These are phyloP conservation scores for Trichopoda pennipes DNA, from an alignment of 2,888 invertebrate genomes.

Conservation along the genomic window DNA sequence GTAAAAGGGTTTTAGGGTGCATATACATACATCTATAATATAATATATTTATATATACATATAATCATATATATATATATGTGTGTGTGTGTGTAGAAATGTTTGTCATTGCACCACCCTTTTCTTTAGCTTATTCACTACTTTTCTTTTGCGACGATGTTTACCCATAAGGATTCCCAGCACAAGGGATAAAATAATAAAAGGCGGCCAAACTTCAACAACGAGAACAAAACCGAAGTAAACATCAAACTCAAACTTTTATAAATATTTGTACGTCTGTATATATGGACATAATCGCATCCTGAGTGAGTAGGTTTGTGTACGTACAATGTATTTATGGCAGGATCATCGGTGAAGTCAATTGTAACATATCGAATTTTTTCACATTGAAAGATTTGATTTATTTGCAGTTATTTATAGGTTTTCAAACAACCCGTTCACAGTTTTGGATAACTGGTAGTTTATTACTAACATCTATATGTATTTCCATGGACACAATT, in stretches of 20 bases:
- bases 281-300: conserved; percentile 12
- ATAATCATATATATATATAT: no score
- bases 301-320: conserved; percentile 33
- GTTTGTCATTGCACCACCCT: conserved; percentile 70
- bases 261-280: background rate
- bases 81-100: conserved; percentile 1
- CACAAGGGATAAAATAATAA: conserved; percentile 61
- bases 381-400: conserved; percentile 80
- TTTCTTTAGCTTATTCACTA: conserved; percentile 69
- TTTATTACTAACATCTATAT: conserved; percentile 61
- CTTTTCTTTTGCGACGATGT: conserved; percentile 74
- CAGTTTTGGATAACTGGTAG: conserved; percentile 41
- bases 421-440: conserved; percentile 72
- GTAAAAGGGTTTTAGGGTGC: conserved; percentile 46
- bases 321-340: conserved; percentile 59
- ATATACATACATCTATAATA: no score
- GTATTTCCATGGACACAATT: background rate
- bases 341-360: conserved; percentile 78
- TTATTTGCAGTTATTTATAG: conserved; percentile 81
- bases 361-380: conserved; percentile 81
- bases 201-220: conserved; percentile 57
- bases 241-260: conserved; percentile 22
- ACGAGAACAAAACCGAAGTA: conserved; percentile 42
- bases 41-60: no score
- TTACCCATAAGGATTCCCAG: conserved; percentile 78